Conservation (phyloP, 1,140 invertebrate species). For the Sarcophaga peregrina region DNA sequence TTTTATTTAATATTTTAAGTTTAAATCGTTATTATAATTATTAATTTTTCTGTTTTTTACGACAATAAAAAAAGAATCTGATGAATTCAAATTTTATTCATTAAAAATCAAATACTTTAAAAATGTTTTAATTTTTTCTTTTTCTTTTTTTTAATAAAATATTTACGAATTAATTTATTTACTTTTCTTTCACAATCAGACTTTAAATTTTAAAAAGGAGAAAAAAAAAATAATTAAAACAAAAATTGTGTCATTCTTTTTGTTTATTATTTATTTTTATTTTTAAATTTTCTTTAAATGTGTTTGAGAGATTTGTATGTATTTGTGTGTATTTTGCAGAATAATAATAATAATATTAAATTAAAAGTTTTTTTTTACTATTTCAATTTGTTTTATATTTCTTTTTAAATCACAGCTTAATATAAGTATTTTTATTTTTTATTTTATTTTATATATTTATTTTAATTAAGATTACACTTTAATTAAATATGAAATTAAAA, state of each 20-base stretch:
- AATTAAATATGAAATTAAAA: constrained; percentile 16
- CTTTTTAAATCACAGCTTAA: constrained; percentile 42
- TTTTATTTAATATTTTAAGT: background rate
- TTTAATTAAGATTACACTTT: constrained; percentile 17
- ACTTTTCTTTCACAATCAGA: constrained; percentile 35
- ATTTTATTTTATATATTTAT: constrained; percentile 23
- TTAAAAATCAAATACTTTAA: no score
- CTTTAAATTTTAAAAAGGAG: constrained; percentile 18
- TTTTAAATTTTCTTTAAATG: background rate
- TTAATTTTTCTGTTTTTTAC: no score
- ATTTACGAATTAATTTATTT: constrained; percentile 5
- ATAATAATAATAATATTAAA: background rate
- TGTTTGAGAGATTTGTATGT: background rate
- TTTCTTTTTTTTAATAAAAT: background rate
- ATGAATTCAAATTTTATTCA: no score
- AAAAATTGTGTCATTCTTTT: background rate
- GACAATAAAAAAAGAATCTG: no score
- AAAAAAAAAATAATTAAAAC: background rate
- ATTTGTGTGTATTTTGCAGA: background rate
- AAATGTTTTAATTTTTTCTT: no score
- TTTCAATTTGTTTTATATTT: constrained; percentile 31
- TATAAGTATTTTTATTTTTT: constrained; percentile 27
- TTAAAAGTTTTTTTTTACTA: background rate
- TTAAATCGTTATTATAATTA: background rate
- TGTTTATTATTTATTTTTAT: background rate